A percentile compares a stretch with the other conserved stretches of the same genome.
phyloP scores from a whole-genome alignment of 2,797 vertebrate genomes.

The Mormyrus hasselquistii region DNA sequence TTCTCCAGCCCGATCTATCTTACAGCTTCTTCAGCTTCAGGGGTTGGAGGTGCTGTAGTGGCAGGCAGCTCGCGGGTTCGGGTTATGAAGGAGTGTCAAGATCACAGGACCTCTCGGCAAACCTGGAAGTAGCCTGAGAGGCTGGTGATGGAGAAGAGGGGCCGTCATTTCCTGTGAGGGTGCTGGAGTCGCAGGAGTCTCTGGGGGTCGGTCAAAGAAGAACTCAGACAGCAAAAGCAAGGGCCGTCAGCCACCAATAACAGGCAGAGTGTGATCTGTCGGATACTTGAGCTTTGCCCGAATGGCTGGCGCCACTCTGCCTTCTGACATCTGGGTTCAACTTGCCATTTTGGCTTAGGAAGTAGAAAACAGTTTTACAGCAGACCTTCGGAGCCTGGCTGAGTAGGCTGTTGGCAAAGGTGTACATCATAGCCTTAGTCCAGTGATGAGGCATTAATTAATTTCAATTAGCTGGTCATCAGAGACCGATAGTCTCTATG shows the following conservation, averaged over 20 bases:
- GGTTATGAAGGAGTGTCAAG: background rate
- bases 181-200: background rate
- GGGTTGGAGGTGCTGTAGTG: background rate
- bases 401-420: background rate
- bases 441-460: background rate
- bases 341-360: background rate
- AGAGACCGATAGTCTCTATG: background rate
- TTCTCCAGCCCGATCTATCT: background rate
- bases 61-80: background rate
- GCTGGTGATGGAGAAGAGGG: background rate
- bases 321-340: background rate
- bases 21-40: slow-evolving; percentile 2
- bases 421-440: background rate
- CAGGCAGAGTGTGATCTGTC: too few species aligned
- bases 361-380: background rate
- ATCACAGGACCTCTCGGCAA: background rate
- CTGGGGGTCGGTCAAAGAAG: background rate
- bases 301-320: background rate
- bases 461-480: background rate
- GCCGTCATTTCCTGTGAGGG: background rate
- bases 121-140: background rate
- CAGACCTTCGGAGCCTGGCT: background rate
- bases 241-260: background rate
- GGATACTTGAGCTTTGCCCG: background rate
- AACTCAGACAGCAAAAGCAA: background rate